A percentile compares a stretch with the other conserved stretches of the same genome.
Conservation (phyloP, 2,888 invertebrate genomes). For the Ypsolopha scabrella region DNA sequence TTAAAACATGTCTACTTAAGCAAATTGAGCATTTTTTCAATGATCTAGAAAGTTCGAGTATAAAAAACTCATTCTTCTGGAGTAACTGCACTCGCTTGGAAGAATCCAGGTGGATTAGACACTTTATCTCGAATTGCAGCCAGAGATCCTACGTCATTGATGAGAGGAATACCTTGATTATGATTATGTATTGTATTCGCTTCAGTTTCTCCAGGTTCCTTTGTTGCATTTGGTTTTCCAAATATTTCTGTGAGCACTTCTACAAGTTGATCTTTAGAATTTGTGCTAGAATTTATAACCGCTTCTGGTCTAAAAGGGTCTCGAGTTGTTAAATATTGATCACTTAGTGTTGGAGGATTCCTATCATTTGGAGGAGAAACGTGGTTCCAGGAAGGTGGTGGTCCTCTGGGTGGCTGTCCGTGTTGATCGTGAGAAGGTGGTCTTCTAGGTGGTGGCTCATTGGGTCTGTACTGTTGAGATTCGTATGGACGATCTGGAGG, state of each 20-base stretch:
- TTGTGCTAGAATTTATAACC: neutral
- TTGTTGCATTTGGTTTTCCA: neutral
- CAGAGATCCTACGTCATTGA: neutral
- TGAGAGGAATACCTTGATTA: neutral
- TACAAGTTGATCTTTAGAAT: neutral
- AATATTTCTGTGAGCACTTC: neutral
- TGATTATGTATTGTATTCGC: no score
- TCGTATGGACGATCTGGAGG: neutral
- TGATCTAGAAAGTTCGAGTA: no score
- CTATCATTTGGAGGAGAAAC: neutral
- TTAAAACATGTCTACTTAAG: no score
- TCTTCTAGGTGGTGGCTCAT: neutral
- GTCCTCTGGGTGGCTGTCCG: neutral
- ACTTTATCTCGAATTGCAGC: neutral
- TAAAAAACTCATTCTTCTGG: constrained; percentile 17
- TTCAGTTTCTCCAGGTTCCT: no score
- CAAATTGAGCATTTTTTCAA: no score
- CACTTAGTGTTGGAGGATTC: no score
- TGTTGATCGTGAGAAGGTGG: neutral
- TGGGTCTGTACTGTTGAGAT: neutral
- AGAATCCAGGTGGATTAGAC: neutral
- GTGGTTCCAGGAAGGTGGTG: neutral
- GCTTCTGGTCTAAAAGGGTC: neutral
- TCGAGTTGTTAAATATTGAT: neutral
- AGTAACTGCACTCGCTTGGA: constrained; percentile 18